These are phyloP conservation scores for Hydrochoerus hydrochaeris DNA, from an alignment of 2,113 vertebrate species.

Conservation along the genomic window DNA sequence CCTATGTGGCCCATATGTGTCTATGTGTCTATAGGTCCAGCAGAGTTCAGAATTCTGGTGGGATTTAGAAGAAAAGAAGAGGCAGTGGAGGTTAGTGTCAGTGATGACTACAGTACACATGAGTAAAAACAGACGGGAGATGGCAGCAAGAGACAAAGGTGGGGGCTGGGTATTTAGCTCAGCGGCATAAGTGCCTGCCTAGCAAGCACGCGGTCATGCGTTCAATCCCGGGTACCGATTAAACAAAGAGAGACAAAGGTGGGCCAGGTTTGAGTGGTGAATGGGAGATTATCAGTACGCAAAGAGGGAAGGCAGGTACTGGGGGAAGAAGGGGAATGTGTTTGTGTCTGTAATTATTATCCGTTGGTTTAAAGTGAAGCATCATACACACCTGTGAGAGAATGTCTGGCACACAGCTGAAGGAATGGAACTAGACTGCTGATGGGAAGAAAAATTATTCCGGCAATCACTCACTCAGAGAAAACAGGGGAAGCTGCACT, in stretches of 20 bases:
- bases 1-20: accelerated
- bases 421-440: background rate
- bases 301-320: background rate
- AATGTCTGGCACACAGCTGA: background rate
- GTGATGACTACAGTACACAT: background rate
- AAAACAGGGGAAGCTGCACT: background rate
- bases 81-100: no score
- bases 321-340: no score
- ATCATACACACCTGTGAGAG: background rate
- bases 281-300: background rate
- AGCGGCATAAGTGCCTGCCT: no score
- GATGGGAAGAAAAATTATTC: background rate
- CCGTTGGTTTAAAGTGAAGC: background rate
- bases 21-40: no score
- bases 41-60: background rate
- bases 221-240: no score
- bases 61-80: background rate
- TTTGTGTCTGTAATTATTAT: background rate
- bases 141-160: background rate
- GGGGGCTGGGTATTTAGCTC: no score
- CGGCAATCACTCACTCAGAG: background rate
- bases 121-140: background rate
- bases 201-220: no score
- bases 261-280: background rate
- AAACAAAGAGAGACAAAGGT: no score